These are phyloP conservation scores for Crotophaga sulcirostris DNA, from an alignment of 2,113 vertebrate species.

Conservation along the genomic window DNA sequence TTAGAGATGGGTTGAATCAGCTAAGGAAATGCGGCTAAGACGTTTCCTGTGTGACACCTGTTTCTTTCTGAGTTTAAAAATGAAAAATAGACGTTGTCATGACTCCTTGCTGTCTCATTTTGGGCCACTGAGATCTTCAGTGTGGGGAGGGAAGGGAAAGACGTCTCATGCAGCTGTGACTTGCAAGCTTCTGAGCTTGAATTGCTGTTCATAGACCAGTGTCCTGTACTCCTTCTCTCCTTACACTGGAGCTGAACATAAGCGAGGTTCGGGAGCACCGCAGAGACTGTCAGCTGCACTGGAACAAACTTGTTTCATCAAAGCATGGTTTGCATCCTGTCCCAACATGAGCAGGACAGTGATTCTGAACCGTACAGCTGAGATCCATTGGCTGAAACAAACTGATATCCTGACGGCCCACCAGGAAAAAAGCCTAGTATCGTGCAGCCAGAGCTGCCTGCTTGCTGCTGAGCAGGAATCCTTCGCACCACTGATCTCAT, in stretches of 20 bases:
- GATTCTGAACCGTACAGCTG: neutral
- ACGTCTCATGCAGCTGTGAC: neutral
- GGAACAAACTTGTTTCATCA: neutral
- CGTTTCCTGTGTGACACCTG: neutral
- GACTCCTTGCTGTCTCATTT: neutral
- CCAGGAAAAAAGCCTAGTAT: neutral
- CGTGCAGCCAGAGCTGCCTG: neutral
- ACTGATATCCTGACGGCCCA: accelerated
- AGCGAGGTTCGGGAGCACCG: neutral
- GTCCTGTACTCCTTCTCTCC: neutral
- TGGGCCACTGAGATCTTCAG: neutral
- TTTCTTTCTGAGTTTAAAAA: neutral
- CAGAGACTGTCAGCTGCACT: neutral
- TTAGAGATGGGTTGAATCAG: neutral
- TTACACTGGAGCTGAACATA: neutral
- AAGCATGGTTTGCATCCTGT: neutral
- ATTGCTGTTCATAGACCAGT: neutral
- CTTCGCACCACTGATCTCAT: neutral
- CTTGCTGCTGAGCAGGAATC: neutral
- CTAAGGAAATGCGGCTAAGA: neutral
- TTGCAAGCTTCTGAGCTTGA: neutral
- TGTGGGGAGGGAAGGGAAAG: neutral
- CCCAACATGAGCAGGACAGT: neutral
- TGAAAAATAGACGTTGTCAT: neutral
- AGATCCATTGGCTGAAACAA: neutral